Conservation (phyloP, 2,113 vertebrate genomes). For the Saccopteryx bilineata region DNA sequence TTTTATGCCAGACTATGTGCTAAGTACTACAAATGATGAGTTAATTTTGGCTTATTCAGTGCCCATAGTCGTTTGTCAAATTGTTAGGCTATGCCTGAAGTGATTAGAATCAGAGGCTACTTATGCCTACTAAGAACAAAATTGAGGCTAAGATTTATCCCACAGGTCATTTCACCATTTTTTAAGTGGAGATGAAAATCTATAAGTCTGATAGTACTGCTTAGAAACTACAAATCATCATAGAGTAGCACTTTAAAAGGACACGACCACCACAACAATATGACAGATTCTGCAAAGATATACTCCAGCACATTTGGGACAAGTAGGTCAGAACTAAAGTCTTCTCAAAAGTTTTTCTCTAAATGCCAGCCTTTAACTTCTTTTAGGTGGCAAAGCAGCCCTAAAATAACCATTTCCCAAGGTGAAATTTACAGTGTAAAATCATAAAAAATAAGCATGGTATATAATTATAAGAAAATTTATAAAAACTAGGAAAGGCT, state of each 20-base stretch:
- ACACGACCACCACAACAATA: background rate
- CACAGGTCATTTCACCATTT: background rate
- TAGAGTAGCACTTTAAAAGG: background rate
- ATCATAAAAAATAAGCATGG: background rate
- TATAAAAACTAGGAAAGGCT: background rate
- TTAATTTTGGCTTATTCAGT: background rate
- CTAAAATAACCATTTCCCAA: slow-evolving; percentile 11
- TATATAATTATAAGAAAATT: background rate
- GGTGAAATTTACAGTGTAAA: background rate
- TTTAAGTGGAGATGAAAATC: background rate
- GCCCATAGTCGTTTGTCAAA: background rate
- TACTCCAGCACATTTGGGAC: background rate
- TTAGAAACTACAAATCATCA: slow-evolving; percentile 11
- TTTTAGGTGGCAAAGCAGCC: background rate
- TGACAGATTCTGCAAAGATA: slow-evolving; percentile 33
- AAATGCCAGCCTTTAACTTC: background rate
- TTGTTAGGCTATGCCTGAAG: background rate
- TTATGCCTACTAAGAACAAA: background rate
- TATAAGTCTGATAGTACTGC: background rate
- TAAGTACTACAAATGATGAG: background rate
- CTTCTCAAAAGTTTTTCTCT: background rate
- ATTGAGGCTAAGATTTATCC: background rate
- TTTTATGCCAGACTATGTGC: background rate
- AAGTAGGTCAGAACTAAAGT: background rate
- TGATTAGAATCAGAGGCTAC: background rate